These are phyloP conservation scores for Rhinopomastus cyanomelas DNA, from an alignment of 2,113 vertebrate genomes.

Conservation along the genomic window DNA sequence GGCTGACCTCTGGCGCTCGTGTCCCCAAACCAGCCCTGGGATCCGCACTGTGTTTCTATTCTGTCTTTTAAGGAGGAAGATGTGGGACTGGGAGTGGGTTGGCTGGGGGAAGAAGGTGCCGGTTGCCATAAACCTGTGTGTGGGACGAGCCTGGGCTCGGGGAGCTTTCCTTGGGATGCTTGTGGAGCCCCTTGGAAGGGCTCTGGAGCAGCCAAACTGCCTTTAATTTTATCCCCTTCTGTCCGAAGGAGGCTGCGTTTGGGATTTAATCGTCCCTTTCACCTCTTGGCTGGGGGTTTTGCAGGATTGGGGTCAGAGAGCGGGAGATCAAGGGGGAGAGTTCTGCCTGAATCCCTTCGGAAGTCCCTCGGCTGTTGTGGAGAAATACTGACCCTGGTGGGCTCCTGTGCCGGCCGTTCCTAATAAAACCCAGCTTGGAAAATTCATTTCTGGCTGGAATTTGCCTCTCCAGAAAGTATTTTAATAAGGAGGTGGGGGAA, in stretches of 20 bases:
- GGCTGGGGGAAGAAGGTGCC: background rate
- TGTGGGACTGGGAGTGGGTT: background rate
- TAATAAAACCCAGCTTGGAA: constrained; percentile 65
- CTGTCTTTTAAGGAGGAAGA: background rate
- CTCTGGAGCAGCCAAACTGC: background rate
- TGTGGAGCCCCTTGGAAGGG: background rate
- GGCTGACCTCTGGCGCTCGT: background rate
- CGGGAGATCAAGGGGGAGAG: background rate
- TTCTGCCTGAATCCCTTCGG: background rate
- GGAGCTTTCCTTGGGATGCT: background rate
- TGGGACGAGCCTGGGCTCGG: background rate
- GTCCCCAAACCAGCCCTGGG: background rate
- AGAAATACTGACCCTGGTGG: constrained; percentile 61
- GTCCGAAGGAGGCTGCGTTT: background rate
- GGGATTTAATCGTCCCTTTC: background rate
- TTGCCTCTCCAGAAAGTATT: constrained; percentile 49
- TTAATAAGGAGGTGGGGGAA: constrained; percentile 65
- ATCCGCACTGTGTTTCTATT: accelerated
- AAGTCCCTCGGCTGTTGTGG: constrained; percentile 38
- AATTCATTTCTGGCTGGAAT: constrained; percentile 71
- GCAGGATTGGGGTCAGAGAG: background rate
- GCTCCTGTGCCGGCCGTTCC: constrained; percentile 40
- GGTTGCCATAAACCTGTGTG: background rate
- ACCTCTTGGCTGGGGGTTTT: accelerated
- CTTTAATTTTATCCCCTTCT: background rate